Conservation (phyloP, 2,113 vertebrate genomes). For the Suricata suricatta region DNA sequence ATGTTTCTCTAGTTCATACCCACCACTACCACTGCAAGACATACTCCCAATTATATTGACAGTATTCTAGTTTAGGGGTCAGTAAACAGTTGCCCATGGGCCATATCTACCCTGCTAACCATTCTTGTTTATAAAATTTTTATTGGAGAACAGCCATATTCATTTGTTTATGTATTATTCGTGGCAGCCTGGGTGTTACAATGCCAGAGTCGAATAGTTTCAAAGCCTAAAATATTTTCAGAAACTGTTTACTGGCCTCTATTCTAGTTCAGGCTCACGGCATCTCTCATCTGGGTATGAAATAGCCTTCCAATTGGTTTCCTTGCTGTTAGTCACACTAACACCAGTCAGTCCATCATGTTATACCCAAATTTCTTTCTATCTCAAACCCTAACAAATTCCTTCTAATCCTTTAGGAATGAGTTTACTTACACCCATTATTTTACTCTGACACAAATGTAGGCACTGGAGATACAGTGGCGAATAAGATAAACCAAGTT, state of each 20-base stretch:
- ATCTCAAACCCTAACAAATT: not conserved
- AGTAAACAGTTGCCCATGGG: not conserved
- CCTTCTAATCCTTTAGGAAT: not conserved
- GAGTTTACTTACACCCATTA: not conserved
- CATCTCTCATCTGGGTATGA: not conserved
- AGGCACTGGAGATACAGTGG: not conserved
- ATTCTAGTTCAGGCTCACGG: not conserved
- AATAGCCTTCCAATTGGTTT: not conserved
- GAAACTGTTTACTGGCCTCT: not conserved
- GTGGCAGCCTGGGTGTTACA: not conserved
- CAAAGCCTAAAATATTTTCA: not conserved
- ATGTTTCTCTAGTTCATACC: not conserved
- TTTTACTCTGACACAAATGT: not conserved
- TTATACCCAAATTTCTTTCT: not conserved
- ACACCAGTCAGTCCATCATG: not conserved
- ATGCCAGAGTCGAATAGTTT: not conserved
- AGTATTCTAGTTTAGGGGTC: not conserved
- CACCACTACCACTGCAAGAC: not conserved
- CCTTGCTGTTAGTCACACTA: not conserved
- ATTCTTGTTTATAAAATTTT: slow-evolving; percentile 13
- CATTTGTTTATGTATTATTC: not conserved
- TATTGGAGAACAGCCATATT: not conserved
- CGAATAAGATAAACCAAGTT: not conserved
- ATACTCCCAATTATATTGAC: not conserved
- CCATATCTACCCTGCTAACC: not conserved